These are phyloP conservation scores for Aplocera efformata DNA, from an alignment of 2,888 invertebrate genomes.

Conservation along the genomic window DNA sequence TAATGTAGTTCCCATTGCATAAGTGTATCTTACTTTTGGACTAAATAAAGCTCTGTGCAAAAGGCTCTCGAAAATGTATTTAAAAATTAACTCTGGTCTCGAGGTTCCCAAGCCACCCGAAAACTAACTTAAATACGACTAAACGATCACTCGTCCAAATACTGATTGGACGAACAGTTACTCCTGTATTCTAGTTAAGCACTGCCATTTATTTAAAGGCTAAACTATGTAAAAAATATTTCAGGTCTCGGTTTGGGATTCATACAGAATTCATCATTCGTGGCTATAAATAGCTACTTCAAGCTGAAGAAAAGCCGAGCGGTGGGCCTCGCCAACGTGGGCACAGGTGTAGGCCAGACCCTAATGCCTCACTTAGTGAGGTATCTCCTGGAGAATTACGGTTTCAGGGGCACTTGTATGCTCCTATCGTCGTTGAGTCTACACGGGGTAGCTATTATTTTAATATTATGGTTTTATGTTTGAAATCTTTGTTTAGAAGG, in stretches of 20 bases:
- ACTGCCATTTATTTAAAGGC: not conserved
- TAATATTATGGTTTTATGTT: constrained; percentile 13
- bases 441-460: constrained; percentile 78
- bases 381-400: constrained; percentile 82
- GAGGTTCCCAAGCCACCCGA: too few species aligned
- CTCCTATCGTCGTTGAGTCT: constrained; percentile 83
- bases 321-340: constrained; percentile 87
- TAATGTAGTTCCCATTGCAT: too few species aligned
- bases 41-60: too few species aligned
- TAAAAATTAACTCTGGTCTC: too few species aligned
- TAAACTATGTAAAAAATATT: constrained; percentile 17
- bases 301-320: constrained; percentile 84
- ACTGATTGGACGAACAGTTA: too few species aligned
- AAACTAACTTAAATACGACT: too few species aligned
- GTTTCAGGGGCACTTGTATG: constrained; percentile 82
- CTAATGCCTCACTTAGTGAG: constrained; percentile 86
- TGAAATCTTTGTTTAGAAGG: constrained; percentile 1
- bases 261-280: constrained; percentile 85
- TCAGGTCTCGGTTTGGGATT: constrained; percentile 85
- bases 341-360: constrained; percentile 88
- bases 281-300: constrained; percentile 87
- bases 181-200: too few species aligned
- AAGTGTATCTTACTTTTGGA: too few species aligned
- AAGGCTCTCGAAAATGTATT: too few species aligned
- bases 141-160: too few species aligned